These are phyloP conservation scores for Macrophya annulata DNA, from an alignment of 2,888 invertebrate species.

Conservation along the genomic window DNA sequence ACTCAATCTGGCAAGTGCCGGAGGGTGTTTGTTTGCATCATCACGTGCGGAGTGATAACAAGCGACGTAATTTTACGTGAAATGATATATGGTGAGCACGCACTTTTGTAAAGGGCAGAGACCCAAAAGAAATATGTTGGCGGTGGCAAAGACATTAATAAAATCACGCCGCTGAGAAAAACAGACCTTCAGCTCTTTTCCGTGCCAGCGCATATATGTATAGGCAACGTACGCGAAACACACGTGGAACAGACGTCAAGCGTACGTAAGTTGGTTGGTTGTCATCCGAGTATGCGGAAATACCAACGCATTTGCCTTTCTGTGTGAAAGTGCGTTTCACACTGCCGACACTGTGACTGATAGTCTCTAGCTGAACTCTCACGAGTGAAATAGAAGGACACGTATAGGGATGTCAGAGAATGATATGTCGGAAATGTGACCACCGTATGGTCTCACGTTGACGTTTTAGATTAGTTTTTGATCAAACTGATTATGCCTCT, in stretches of 20 bases:
- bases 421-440: constrained; percentile 21
- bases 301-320: constrained; percentile 22
- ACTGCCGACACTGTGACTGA: constrained; percentile 42
- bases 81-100: constrained; percentile 51
- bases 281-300: constrained; percentile 45
- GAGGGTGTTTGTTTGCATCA: constrained; percentile 32
- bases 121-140: constrained; percentile 55
- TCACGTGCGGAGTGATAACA: constrained; percentile 50
- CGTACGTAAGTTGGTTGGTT: constrained; percentile 42
- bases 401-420: constrained; percentile 24
- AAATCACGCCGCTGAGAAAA: constrained; percentile 54
- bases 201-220: constrained; percentile 39
- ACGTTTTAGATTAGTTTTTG: constrained; percentile 34
- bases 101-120: constrained; percentile 43
- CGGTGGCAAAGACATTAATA: constrained; percentile 56
- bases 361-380: constrained; percentile 36
- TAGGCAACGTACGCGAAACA: constrained; percentile 44
- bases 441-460: neutral
- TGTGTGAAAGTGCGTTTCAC: constrained; percentile 38
- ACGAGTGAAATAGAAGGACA: constrained; percentile 35
- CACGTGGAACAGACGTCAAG: constrained; percentile 49
- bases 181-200: constrained; percentile 36
- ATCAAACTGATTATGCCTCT: constrained; percentile 29
- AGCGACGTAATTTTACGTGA: constrained; percentile 46
- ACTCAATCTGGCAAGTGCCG: constrained; percentile 22